phyloP scores from a whole-genome alignment of 1,140 invertebrate genomes.

The Cataglyphis hispanica region DNA sequence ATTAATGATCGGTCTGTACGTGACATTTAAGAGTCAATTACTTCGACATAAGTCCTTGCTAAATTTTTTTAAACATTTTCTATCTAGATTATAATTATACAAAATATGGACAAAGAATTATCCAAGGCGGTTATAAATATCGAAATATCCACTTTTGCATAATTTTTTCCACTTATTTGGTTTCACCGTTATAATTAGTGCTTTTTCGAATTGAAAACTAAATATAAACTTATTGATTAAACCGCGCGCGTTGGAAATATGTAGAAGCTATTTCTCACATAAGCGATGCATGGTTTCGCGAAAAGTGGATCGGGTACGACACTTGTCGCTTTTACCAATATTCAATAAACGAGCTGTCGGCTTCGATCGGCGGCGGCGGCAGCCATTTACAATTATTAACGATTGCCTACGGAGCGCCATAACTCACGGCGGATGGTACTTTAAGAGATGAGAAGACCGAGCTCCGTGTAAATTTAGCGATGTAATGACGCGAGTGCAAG shows the following conservation, averaged over 20 bases:
- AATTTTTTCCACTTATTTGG: neutral
- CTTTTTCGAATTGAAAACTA: neutral
- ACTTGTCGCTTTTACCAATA: neutral
- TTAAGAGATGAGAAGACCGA: conserved; percentile 6
- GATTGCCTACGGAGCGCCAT: neutral
- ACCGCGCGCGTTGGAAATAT: neutral
- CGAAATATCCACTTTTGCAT: neutral
- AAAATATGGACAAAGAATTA: neutral
- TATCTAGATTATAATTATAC: neutral
- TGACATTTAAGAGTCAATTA: conserved; percentile 45
- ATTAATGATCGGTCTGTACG: neutral
- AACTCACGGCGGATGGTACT: conserved; percentile 17
- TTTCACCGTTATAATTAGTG: neutral
- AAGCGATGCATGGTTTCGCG: neutral
- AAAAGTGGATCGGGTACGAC: conserved; percentile 9
- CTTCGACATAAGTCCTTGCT: conserved; percentile 40
- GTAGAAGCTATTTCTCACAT: neutral
- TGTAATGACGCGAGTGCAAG: conserved; percentile 22
- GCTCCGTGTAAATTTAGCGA: conserved; percentile 37
- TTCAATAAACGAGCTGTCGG: conserved; percentile 5
- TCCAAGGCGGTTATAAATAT: neutral
- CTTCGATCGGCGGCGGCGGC: neutral
- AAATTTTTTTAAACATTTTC: conserved; percentile 50
- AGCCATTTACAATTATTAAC: conserved; percentile 44
- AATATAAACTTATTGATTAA: neutral